phyloP scores from a whole-genome alignment of 2,113 vertebrate species.

The Rissa tridactyla region DNA sequence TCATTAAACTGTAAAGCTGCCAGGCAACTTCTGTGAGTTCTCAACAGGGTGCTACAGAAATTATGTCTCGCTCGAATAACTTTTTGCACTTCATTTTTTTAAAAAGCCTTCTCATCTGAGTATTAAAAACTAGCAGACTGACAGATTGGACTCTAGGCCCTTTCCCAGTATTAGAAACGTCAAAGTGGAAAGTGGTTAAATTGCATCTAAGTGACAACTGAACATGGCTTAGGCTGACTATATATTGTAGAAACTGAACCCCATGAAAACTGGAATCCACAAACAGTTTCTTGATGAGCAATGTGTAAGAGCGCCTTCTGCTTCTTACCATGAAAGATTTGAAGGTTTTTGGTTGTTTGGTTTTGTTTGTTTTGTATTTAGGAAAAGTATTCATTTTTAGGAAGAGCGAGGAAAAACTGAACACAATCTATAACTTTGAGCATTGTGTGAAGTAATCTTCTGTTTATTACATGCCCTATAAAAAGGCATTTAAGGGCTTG shows the following conservation, averaged over 20 bases:
- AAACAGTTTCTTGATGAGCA: neutral
- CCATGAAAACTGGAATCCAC: neutral
- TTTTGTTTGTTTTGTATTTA: neutral
- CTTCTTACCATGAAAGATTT: neutral
- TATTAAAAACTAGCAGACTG: neutral
- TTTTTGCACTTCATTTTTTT: neutral
- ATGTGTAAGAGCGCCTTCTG: neutral
- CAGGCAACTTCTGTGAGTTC: neutral
- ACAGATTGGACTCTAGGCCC: neutral
- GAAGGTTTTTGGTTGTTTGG: neutral
- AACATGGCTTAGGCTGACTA: neutral
- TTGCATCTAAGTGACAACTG: neutral
- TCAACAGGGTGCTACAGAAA: neutral
- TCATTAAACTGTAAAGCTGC: neutral
- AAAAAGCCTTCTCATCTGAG: neutral
- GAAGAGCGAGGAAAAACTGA: neutral
- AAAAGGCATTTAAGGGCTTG: neutral
- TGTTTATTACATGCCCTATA: neutral
- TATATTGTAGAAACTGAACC: neutral
- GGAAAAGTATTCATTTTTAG: neutral
- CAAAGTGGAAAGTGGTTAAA: neutral
- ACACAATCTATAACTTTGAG: neutral
- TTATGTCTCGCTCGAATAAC: neutral
- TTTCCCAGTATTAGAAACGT: neutral
- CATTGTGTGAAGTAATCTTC: neutral